A percentile compares a stretch with the other conserved stretches of the same genome.
These are phyloP conservation scores for Eulemur mongoz DNA, from an alignment of 2,797 vertebrate genomes.

Conservation along the genomic window DNA sequence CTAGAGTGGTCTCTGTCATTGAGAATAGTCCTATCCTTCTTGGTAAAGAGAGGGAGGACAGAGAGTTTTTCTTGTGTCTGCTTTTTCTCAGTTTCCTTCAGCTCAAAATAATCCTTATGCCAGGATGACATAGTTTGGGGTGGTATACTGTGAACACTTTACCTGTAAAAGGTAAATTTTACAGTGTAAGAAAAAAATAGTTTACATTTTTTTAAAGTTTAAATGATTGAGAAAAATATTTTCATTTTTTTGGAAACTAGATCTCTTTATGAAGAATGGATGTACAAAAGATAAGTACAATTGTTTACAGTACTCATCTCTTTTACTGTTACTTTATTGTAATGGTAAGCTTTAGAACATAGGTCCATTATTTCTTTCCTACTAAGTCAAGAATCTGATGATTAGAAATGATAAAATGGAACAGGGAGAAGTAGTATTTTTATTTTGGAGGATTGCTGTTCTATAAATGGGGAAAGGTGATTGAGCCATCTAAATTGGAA, in stretches of 20 bases:
- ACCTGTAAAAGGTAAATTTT: background rate
- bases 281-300: background rate
- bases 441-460: background rate
- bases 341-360: background rate
- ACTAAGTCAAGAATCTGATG: background rate
- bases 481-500: background rate
- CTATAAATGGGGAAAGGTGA: background rate
- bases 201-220: background rate
- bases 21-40: background rate
- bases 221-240: background rate
- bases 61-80: background rate
- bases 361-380: slow-evolving; percentile 1
- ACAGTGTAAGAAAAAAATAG: slow-evolving; percentile 31
- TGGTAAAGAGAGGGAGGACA: background rate
- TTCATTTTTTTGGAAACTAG: slow-evolving; percentile 22
- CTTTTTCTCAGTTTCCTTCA: background rate
- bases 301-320: background rate
- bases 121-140: background rate
- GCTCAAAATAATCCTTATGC: background rate
- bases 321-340: background rate
- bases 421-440: background rate
- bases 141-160: background rate
- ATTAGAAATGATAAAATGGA: slow-evolving; percentile 35
- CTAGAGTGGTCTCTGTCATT: background rate
- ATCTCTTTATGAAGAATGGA: background rate